A percentile compares a stretch with the other conserved stretches of the same genome.
These are phyloP conservation scores for Linnaemya tessellans DNA, from an alignment of 2,888 invertebrate genomes.

Conservation along the genomic window DNA sequence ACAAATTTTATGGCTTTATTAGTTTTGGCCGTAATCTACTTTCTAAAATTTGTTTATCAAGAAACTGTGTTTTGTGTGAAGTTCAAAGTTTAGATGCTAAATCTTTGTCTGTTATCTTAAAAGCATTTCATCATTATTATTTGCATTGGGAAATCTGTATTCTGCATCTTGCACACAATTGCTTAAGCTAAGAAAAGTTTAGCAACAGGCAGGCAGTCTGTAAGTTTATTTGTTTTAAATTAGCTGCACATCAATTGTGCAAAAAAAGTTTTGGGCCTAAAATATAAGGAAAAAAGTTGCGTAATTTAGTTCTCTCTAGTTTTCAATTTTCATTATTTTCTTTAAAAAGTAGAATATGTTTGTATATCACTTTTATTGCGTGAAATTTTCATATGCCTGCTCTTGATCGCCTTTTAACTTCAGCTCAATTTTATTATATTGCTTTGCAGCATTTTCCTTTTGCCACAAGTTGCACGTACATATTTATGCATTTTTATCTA, in stretches of 20 bases:
- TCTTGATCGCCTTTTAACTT: not conserved
- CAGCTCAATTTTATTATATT: slow-evolving; percentile 2
- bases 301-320: too few relatives aligned
- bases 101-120: slow-evolving; percentile 32
- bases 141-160: slow-evolving; percentile 5
- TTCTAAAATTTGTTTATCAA: slow-evolving; percentile 24
- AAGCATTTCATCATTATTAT: slow-evolving; percentile 52
- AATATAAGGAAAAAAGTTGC: too few relatives aligned
- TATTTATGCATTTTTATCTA: slow-evolving; percentile 10
- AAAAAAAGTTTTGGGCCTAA: too few relatives aligned
- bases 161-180: slow-evolving; percentile 24
- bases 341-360: not conserved
- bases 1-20: slow-evolving; percentile 54
- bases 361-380: not conserved
- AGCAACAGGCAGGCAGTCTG: not conserved
- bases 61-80: slow-evolving; percentile 6
- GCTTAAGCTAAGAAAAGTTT: not conserved
- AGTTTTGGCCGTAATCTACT: slow-evolving; percentile 21
- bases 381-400: not conserved
- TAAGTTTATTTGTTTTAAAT: not conserved
- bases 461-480: not conserved
- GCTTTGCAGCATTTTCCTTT: not conserved
- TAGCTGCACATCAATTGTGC: not conserved
- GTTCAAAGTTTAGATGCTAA: slow-evolving; percentile 50
- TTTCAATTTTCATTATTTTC: too few relatives aligned